Percentiles rank a stretch among this genome's conserved stretches.
phyloP scores from a whole-genome alignment of 2,888 invertebrate genomes.

The Scaptomyza tumidula region DNA sequence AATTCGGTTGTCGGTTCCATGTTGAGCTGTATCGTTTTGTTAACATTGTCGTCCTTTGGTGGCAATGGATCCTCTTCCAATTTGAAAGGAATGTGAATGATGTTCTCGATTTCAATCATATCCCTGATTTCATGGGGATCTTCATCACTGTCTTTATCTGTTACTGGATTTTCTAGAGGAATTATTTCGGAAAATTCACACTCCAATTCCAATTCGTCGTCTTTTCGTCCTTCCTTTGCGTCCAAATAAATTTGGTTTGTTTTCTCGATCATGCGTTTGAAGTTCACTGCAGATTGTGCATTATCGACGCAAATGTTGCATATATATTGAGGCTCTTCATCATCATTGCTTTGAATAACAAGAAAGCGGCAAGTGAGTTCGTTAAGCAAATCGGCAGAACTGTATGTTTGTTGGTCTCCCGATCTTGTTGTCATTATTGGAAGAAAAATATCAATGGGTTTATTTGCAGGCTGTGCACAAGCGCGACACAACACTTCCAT shows the following conservation, averaged over 20 bases:
- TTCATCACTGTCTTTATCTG: not conserved
- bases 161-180: not conserved
- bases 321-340: conserved; percentile 23
- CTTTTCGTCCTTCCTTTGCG: not conserved
- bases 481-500: conserved; percentile 15
- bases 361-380: conserved; percentile 10
- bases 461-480: conserved; percentile 7
- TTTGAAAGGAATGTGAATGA: not conserved
- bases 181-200: not conserved
- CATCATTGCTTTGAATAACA: not conserved
- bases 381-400: conserved; percentile 32
- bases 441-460: conserved; percentile 10
- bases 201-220: not conserved
- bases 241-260: not conserved
- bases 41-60: too few species aligned
- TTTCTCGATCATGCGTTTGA: conserved; percentile 19
- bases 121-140: not conserved
- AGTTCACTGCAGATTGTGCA: conserved; percentile 11
- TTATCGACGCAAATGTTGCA: conserved; percentile 16
- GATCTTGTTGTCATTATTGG: not conserved
- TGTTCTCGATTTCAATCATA: conserved; percentile 13
- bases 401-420: not conserved
- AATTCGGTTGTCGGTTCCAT: not conserved
- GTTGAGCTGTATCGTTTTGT: too few species aligned
- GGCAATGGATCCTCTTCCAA: not conserved